Evolutionary conservation across 1,140 invertebrate genomes (phyloP), one percentile per base, ranked within the genome.

Genomic region (Bombus confusus): DNA sequence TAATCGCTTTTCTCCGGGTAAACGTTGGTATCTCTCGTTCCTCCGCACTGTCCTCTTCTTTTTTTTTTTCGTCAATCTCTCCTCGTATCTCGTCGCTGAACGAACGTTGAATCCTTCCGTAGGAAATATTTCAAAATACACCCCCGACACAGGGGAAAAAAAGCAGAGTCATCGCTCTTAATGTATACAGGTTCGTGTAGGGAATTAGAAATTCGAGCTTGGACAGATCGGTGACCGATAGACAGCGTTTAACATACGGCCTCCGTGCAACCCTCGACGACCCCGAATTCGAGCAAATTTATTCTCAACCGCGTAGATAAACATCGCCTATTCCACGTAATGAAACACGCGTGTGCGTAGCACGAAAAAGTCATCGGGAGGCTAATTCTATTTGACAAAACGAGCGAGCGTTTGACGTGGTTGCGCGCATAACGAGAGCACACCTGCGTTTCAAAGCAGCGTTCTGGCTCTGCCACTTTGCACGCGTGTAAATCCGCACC

Each of bases 1-100:
- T 95, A 94, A 95, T 95, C 93, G 92, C 92, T 92, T 93, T 91
- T 85, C 89, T 89, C 89, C 64, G 88, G 85, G 87, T 78, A 88
- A 89, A 72, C 80, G 79, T 77, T 73, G 76, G 76, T 78, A 79
- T 80, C 84, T 79, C 85, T 64, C 64, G 64, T 88, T 88, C 87
- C 87, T 83, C 88, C 88, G 77, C 87, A 76, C 39, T 62, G 18
- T 34, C 22, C 59, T 3, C 3, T 59, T 86, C 73, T 43, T 18
- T 57, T 34, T 12, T 57, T 59, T 57, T 25, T 22, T 37, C 66
- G 18, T 18, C 66, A 12, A 68, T 66, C 75, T 43, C 47, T 41
- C 25, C 39, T 8, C 18, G 25, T 28, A 43, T 43, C n/a, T 34
- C 59, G 39, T 25, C 34, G 80, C 12, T 25, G n/a, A 57, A 66